These are phyloP conservation scores for Labrus mixtus DNA, from an alignment of 2,113 vertebrate species.

Conservation along the genomic window DNA sequence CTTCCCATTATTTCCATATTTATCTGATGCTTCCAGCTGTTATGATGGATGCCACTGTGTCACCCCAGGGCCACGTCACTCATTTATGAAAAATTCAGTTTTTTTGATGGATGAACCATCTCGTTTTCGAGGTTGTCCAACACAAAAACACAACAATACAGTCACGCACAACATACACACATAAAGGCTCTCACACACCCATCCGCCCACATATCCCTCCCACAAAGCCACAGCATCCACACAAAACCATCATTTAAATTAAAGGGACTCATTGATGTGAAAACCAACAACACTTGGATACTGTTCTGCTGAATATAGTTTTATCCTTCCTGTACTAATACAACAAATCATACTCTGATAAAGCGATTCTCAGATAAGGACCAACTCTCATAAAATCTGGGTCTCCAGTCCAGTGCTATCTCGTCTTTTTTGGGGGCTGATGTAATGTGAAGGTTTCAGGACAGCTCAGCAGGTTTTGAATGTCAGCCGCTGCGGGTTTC, in stretches of 20 bases:
- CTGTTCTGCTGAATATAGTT: background rate
- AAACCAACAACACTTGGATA: background rate
- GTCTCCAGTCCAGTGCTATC: background rate
- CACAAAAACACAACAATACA: too few relatives aligned
- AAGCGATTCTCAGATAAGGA: background rate
- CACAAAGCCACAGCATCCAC: too few relatives aligned
- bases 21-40: background rate
- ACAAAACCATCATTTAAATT: background rate
- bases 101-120: too few relatives aligned
- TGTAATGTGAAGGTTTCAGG: background rate
- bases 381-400: background rate
- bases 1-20: background rate
- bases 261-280: background rate
- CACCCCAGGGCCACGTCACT: background rate
- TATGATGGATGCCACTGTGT: background rate
- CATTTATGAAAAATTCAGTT: too few relatives aligned
- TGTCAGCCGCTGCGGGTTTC: slow-evolving; percentile 13
- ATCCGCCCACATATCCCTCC: too few relatives aligned
- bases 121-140: too few relatives aligned
- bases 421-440: background rate
- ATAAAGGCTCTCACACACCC: too few relatives aligned
- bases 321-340: too few relatives aligned
- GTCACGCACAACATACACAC: too few relatives aligned
- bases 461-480: slow-evolving; percentile 19
- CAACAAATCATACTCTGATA: background rate